A percentile compares a stretch with the other conserved stretches of the same genome.
phyloP scores from a whole-genome alignment of 2,797 vertebrate genomes.

The Psittacula derbiana region DNA sequence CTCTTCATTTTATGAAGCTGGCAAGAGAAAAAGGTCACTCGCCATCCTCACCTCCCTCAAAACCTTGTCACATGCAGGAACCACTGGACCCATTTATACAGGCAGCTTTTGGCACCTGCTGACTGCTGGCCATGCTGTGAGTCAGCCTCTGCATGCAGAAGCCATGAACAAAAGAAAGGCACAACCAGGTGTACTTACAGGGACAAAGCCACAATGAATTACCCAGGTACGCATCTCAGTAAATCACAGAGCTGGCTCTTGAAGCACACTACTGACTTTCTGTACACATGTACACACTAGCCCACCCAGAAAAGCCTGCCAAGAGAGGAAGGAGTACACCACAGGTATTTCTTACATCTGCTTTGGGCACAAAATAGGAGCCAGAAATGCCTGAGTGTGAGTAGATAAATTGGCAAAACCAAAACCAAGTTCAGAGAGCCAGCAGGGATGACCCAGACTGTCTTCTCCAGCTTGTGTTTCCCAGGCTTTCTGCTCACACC shows the following conservation, averaged over 20 bases:
- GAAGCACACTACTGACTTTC: background rate
- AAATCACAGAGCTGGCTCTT: background rate
- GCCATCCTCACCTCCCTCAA: background rate
- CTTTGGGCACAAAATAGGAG: accelerated
- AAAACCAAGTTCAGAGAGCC: background rate
- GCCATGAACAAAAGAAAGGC: background rate
- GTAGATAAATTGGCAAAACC: background rate
- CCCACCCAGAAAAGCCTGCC: background rate
- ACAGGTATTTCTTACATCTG: background rate
- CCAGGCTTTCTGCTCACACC: background rate
- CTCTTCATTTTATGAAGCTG: background rate
- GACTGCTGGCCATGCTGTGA: background rate
- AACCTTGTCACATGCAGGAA: background rate
- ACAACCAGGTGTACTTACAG: background rate
- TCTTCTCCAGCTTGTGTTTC: background rate
- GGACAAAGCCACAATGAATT: background rate
- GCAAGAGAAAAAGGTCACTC: background rate
- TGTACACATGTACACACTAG: background rate
- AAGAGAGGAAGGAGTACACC: background rate
- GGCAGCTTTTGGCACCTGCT: background rate
- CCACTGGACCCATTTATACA: background rate
- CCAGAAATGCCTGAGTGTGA: background rate
- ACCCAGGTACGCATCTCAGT: background rate
- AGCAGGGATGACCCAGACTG: background rate
- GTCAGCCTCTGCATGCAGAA: background rate